Percentiles rank a stretch among this genome's conserved stretches.
These are phyloP conservation scores for Mormyrus proboscirostris DNA, from an alignment of 2,797 vertebrate genomes.

Conservation along the genomic window DNA sequence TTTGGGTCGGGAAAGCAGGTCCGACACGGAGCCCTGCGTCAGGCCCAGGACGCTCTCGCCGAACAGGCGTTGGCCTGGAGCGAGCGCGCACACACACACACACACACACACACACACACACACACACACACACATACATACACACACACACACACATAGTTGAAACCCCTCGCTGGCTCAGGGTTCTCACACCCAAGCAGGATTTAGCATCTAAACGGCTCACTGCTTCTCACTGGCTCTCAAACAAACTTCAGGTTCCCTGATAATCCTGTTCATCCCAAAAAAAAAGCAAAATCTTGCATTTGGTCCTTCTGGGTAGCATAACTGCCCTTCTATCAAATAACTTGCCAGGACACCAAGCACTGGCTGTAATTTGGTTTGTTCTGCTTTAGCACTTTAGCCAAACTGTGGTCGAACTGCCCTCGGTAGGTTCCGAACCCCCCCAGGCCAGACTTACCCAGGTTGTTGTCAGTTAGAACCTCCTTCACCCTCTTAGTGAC, in stretches of 20 bases:
- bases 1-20: constrained; percentile 93
- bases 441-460: constrained; percentile 52
- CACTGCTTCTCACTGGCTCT: not conserved
- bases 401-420: not conserved
- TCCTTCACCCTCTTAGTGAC: constrained; percentile 77
- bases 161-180: not conserved
- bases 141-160: constrained; percentile 19
- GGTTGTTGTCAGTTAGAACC: constrained; percentile 72
- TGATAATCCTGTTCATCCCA: not conserved
- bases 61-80: constrained; percentile 85
- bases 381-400: not conserved
- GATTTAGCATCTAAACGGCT: no score
- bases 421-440: not conserved
- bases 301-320: not conserved
- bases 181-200: not conserved
- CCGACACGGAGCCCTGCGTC: constrained; percentile 95
- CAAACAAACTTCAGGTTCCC: not conserved
- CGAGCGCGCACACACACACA: not conserved
- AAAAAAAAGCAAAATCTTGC: not conserved
- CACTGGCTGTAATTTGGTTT: not conserved
- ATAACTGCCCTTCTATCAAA: not conserved
- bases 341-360: not conserved
- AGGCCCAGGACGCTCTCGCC: constrained; percentile 94
- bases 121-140: constrained; percentile 25
- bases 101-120: constrained; percentile 22